Percentiles rank a stretch among this genome's conserved stretches.
Conservation (phyloP, 2,113 vertebrate genomes). For the Ptilorrhoa leucosticta region DNA sequence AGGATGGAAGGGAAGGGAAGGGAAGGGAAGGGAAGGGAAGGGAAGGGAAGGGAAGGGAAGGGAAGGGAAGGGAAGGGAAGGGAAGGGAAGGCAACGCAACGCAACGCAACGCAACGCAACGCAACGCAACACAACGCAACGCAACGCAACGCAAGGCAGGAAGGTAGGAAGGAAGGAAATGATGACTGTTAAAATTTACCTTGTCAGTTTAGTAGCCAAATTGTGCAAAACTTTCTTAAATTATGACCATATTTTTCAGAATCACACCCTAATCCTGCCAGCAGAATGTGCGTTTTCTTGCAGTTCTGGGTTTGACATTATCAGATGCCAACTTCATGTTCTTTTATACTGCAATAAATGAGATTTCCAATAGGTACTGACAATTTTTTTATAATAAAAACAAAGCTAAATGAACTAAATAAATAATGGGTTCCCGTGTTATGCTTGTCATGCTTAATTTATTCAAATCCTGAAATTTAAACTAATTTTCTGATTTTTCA, state of each 20-base stretch:
- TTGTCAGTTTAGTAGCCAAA: neutral
- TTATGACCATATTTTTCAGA: neutral
- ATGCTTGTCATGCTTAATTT: neutral
- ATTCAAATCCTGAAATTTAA: neutral
- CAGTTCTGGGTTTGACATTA: neutral
- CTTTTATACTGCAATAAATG: neutral
- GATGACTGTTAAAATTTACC: neutral
- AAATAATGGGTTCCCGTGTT: neutral
- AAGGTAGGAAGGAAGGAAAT: neutral
- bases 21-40: no score
- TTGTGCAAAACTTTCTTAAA: neutral
- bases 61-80: fast-evolving
- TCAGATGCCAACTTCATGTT: neutral
- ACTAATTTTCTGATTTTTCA: slow-evolving; percentile 10
- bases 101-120: no score
- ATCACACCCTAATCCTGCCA: neutral
- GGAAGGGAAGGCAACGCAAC: no score
- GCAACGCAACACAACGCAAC: no score
- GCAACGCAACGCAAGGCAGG: no score
- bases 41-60: neutral
- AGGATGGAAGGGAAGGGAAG: neutral
- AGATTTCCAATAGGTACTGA: neutral
- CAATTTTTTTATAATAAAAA: neutral
- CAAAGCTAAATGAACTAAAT: neutral
- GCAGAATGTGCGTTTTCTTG: neutral